phyloP scores from a whole-genome alignment of 1,140 invertebrate species.

The Drosophila pallidifrons region DNA sequence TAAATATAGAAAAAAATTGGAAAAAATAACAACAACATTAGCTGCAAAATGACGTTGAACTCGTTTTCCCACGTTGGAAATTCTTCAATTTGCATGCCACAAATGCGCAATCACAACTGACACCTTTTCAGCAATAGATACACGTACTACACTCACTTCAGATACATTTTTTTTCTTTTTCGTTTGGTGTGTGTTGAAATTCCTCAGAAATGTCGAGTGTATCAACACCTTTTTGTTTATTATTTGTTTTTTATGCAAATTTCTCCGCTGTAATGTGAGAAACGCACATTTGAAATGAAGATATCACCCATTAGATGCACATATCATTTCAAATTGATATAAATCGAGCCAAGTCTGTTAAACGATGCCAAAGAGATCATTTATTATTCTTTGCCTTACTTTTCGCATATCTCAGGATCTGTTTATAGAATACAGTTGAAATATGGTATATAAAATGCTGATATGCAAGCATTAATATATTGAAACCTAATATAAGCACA shows the following conservation, averaged over 20 bases:
- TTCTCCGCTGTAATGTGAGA: not conserved
- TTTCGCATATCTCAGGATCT: not conserved
- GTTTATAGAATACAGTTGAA: not conserved
- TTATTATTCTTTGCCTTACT: too few relatives aligned
- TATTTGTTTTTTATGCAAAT: not conserved
- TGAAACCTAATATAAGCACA: not conserved
- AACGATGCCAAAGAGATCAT: not conserved
- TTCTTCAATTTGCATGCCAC: constrained; percentile 81
- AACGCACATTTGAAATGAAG: not conserved
- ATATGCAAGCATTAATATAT: too few relatives aligned
- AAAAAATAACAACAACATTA: constrained; percentile 26
- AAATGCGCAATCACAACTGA: constrained; percentile 73
- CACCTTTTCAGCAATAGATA: constrained; percentile 68
- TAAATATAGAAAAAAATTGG: constrained; percentile 4
- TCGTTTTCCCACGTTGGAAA: constrained; percentile 82
- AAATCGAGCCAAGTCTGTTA: not conserved
- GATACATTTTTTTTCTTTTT: constrained; percentile 12
- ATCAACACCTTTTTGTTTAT: constrained; percentile 15
- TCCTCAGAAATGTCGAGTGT: constrained; percentile 19
- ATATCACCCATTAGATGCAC: not conserved
- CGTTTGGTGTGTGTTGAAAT: constrained; percentile 17
- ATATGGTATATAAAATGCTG: not conserved
- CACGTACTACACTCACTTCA: constrained; percentile 40
- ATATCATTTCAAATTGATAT: not conserved
- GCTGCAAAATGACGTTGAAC: constrained; percentile 52